A percentile compares a stretch with the other conserved stretches of the same genome.
phyloP scores from a whole-genome alignment of 2,888 invertebrate species.

The Dicranocentrus wangi region DNA sequence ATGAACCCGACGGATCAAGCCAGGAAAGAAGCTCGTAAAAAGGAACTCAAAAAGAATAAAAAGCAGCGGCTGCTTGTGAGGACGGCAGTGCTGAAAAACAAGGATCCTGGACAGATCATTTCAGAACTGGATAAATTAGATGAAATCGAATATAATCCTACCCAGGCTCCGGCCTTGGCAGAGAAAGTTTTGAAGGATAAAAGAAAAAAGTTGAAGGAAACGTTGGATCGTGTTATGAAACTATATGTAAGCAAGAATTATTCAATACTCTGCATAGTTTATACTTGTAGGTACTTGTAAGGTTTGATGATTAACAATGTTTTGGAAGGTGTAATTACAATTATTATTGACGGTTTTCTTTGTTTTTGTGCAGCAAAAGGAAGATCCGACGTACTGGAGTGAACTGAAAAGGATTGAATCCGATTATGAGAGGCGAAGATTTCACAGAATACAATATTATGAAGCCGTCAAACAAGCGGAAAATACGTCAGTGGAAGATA shows the following conservation, averaged over 20 bases:
- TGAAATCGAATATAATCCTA: slow-evolving; percentile 97
- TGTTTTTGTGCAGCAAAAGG: slow-evolving; percentile 83
- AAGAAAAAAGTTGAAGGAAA: slow-evolving; percentile 94
- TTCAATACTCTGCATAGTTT: no score
- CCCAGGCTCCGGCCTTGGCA: slow-evolving; percentile 94
- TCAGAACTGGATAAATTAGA: slow-evolving; percentile 98
- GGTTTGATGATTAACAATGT: no score
- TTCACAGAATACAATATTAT: slow-evolving; percentile 91
- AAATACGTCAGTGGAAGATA: slow-evolving; percentile 94
- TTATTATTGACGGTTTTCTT: no score
- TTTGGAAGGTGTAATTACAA: no score
- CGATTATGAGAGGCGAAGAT: slow-evolving; percentile 92
- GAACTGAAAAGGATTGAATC: slow-evolving; percentile 92
- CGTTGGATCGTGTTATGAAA: slow-evolving; percentile 92
- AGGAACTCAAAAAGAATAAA: slow-evolving; percentile 98
- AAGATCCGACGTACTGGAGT: slow-evolving; percentile 94
- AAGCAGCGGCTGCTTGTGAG: slow-evolving; percentile 96
- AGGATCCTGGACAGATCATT: slow-evolving; percentile 95
- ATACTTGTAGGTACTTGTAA: no score
- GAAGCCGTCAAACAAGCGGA: slow-evolving; percentile 97
- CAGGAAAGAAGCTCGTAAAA: slow-evolving; percentile 97
- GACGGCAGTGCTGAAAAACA: slow-evolving; percentile 96
- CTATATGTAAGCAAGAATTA: slow-evolving; percentile 94
- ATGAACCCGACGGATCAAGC: slow-evolving; percentile 99
- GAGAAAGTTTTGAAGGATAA: slow-evolving; percentile 98